A percentile compares a stretch with the other conserved stretches of the same genome.
Evolutionary conservation across 2,113 vertebrate species (phyloP).

Genomic region (Perognathus longimembris): DNA sequence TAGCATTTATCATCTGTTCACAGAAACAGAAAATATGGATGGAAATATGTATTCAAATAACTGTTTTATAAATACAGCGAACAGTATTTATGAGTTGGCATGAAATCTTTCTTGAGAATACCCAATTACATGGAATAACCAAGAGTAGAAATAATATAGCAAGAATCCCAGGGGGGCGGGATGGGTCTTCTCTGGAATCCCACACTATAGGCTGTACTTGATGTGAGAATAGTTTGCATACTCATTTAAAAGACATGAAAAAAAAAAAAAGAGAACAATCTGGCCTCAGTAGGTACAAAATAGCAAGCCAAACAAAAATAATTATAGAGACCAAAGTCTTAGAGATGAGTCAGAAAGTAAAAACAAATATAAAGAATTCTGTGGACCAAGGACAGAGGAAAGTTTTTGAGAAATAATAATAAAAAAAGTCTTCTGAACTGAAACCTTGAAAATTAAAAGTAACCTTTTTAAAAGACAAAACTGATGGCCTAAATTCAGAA

Average conservation of each 20-base stretch:
- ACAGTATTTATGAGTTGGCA: background rate
- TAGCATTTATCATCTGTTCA: background rate
- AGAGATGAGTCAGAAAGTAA: background rate
- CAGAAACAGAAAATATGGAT: background rate
- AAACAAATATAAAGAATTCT: background rate
- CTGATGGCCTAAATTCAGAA: background rate
- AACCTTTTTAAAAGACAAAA: constrained; percentile 7
- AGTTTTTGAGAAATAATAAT: background rate
- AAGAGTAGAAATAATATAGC: background rate
- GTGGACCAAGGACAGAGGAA: background rate
- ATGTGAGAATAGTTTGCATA: background rate
- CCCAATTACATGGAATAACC: background rate
- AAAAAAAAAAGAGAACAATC: background rate
- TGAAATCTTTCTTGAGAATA: background rate
- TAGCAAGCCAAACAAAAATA: background rate
- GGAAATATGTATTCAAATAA: background rate
- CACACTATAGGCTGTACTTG: accelerated
- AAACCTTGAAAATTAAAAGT: background rate
- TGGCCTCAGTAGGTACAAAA: background rate
- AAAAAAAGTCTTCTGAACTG: background rate
- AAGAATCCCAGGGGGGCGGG: background rate
- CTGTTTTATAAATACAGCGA: background rate
- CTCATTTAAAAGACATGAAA: background rate
- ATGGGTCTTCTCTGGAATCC: background rate
- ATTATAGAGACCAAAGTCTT: background rate